Conservation (phyloP, 2,113 vertebrate species). For the Ascaphus truei region DNA sequence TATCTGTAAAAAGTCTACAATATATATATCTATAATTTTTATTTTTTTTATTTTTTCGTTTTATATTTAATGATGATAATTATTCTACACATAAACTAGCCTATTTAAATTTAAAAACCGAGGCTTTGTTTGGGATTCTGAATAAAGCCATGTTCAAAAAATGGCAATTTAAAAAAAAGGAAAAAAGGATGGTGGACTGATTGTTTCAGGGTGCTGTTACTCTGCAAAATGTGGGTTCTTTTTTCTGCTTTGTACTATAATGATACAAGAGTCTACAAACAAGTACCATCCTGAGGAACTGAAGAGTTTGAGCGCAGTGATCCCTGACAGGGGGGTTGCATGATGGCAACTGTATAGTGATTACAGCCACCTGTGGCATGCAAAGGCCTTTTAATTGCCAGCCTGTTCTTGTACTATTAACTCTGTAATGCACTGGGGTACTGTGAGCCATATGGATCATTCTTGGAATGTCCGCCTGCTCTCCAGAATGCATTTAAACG, state of each 20-base stretch:
- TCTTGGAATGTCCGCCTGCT: background rate
- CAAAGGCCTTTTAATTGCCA: conserved; percentile 1
- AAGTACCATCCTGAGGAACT: conserved; percentile 17
- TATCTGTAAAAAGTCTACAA: too few species aligned
- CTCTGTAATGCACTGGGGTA: background rate
- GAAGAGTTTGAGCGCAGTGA: conserved; percentile 5
- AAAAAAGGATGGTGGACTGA: too few species aligned
- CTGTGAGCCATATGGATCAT: conserved; percentile 1
- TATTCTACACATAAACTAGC: too few species aligned
- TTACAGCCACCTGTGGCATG: conserved; percentile 32
- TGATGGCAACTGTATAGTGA: conserved; percentile 24
- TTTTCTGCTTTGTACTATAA: background rate
- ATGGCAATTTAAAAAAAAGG: too few species aligned
- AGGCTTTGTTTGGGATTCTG: too few species aligned
- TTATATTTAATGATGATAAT: too few species aligned
- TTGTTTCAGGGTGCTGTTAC: too few species aligned
- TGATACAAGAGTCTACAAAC: background rate
- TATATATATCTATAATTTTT: too few species aligned
- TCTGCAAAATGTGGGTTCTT: background rate
- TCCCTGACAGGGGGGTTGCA: conserved; percentile 21
- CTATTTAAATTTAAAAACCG: too few species aligned
- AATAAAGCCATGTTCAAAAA: too few species aligned
- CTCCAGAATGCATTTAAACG: background rate
- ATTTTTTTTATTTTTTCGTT: too few species aligned
- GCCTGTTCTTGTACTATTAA: conserved; percentile 9